Evolutionary conservation across 2,113 vertebrate genomes (phyloP).

Genomic region (Caretta caretta): DNA sequence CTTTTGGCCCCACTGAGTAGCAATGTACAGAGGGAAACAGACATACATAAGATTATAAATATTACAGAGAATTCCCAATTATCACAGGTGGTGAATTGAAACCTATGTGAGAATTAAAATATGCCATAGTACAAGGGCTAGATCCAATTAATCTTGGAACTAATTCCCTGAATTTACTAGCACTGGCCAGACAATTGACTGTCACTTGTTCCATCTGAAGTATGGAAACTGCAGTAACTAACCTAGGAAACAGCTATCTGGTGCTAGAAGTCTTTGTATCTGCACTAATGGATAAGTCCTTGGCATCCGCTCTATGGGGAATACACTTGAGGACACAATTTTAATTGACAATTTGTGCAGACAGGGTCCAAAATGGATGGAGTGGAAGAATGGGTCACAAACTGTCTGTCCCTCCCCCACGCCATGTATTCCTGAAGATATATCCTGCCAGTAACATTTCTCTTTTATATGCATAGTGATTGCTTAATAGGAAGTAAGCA

Average conservation of each 20-base stretch:
- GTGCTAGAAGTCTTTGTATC: neutral
- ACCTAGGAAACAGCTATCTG: neutral
- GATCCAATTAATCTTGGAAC: too few species aligned
- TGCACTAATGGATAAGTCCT: neutral
- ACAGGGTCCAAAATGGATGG: neutral
- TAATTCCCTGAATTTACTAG: neutral
- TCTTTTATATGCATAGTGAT: neutral
- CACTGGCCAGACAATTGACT: neutral
- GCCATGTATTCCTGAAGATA: neutral
- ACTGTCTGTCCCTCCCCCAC: neutral
- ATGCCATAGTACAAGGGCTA: too few species aligned
- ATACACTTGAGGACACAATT: neutral
- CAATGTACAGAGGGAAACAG: too few species aligned
- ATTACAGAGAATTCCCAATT: too few species aligned
- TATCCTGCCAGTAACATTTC: neutral
- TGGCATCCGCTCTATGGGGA: neutral
- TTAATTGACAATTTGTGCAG: neutral
- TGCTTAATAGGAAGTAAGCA: too few species aligned
- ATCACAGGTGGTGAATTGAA: too few species aligned
- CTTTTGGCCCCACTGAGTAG: too few species aligned
- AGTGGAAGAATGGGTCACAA: neutral
- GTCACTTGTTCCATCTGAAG: neutral
- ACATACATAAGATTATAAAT: too few species aligned
- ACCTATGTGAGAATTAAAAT: too few species aligned
- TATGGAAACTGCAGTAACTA: neutral